Evolutionary conservation across 2,888 invertebrate species (phyloP).

Genomic region (Plusia festucae): DNA sequence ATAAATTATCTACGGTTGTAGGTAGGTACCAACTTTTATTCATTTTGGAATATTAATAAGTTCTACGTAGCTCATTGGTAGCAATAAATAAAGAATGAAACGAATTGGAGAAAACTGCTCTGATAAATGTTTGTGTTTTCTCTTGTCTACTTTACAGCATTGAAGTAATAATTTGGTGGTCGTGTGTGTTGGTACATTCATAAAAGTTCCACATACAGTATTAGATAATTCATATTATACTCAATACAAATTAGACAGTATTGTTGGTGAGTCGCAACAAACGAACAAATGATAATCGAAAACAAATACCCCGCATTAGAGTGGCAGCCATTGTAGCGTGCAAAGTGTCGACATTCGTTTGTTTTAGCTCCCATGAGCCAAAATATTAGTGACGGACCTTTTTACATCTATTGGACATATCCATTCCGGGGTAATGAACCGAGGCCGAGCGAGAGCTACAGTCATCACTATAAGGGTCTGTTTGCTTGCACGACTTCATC

Average conservation of each 20-base stretch:
- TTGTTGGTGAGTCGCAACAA: neutral
- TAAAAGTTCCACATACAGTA: no score
- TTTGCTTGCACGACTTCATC: slow-evolving; percentile 20
- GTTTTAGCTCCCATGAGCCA: neutral
- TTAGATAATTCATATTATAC: no score
- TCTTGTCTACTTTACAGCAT: no score
- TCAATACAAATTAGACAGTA: neutral
- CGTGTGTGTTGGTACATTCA: no score
- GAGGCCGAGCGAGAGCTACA: slow-evolving; percentile 7
- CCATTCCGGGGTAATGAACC: slow-evolving; percentile 33
- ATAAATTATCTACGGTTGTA: no score
- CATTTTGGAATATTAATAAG: no score
- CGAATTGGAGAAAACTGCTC: no score
- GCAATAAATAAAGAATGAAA: no score
- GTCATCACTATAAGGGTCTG: slow-evolving; percentile 14
- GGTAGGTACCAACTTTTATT: no score
- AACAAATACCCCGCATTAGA: neutral
- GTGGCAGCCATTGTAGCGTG: neutral
- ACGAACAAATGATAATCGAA: neutral
- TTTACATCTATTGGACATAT: slow-evolving; percentile 18
- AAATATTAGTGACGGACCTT: slow-evolving; percentile 9
- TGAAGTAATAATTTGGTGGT: no score
- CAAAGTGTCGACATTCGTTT: slow-evolving; percentile 2
- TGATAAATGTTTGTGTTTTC: no score
- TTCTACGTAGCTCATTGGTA: no score